phyloP scores from a whole-genome alignment of 2,113 vertebrate species.

The Corythornis madagascariensis region DNA sequence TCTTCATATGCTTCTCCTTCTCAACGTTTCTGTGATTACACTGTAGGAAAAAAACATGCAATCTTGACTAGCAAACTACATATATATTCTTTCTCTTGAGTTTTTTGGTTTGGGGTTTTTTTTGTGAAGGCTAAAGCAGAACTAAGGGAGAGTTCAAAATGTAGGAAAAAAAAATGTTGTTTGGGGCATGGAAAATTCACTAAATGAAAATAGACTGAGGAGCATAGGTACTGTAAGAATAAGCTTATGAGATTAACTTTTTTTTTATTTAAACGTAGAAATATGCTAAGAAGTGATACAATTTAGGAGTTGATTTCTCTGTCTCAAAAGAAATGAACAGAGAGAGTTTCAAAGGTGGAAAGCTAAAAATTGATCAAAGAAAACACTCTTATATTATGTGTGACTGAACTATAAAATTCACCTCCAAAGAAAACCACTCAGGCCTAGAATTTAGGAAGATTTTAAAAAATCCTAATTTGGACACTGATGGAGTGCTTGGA shows the following conservation, averaged over 20 bases:
- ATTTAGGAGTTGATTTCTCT: not conserved
- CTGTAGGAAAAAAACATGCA: not conserved
- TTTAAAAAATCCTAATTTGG: not conserved
- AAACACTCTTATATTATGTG: not conserved
- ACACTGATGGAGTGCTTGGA: not conserved
- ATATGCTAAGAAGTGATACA: not conserved
- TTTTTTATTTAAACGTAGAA: not conserved
- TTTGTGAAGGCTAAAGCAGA: not conserved
- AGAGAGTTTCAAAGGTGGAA: conserved; percentile 16
- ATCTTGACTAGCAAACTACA: not conserved
- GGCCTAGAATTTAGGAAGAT: not conserved
- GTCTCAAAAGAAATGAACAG: not conserved
- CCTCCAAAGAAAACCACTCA: not conserved
- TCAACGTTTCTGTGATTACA: not conserved
- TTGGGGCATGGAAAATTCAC: not conserved
- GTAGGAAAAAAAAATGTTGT: not conserved
- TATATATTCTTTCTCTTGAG: not conserved
- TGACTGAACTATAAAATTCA: conserved; percentile 25
- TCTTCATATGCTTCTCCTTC: not conserved
- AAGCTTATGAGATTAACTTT: not conserved
- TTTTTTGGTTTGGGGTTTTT: not conserved
- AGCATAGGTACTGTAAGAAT: not conserved
- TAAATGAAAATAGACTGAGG: not conserved
- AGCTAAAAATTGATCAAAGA: conserved; percentile 48
- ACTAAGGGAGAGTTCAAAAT: not conserved